phyloP scores from a whole-genome alignment of 2,797 vertebrate genomes.

The Ctenopoma multispine region DNA sequence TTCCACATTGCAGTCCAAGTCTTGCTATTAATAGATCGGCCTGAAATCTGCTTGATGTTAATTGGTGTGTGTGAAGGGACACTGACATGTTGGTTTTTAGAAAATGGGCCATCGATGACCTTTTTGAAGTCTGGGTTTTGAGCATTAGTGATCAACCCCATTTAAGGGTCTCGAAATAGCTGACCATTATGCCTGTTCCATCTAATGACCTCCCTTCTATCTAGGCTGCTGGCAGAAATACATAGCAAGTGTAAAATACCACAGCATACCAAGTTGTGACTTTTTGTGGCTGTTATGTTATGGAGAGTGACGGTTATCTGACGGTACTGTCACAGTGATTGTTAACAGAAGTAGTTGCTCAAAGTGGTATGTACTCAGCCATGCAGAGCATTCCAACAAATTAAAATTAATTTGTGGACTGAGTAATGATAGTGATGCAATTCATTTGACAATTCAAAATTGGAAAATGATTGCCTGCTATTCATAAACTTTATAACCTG shows the following conservation, averaged over 20 bases:
- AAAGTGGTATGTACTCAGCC: slow-evolving; percentile 26
- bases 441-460: slow-evolving; percentile 11
- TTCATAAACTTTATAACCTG: slow-evolving; percentile 19
- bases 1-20: slow-evolving; percentile 49
- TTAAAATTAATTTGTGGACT: slow-evolving; percentile 19
- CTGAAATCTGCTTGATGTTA: slow-evolving; percentile 62
- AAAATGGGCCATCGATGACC: slow-evolving; percentile 64
- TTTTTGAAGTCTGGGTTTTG: slow-evolving; percentile 57
- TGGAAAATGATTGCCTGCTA: slow-evolving; percentile 3
- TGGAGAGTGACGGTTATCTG: slow-evolving; percentile 20
- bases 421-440: slow-evolving; percentile 1
- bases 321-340: slow-evolving; percentile 29
- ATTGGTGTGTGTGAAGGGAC: slow-evolving; percentile 62
- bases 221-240: slow-evolving; percentile 52
- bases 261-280: slow-evolving; percentile 45
- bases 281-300: slow-evolving; percentile 39
- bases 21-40: slow-evolving; percentile 63
- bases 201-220: slow-evolving; percentile 54
- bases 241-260: slow-evolving; percentile 64
- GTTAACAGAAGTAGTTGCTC: slow-evolving; percentile 29
- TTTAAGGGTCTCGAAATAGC: slow-evolving; percentile 71
- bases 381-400: slow-evolving; percentile 34
- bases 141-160: slow-evolving; percentile 58
- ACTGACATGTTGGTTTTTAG: slow-evolving; percentile 56
- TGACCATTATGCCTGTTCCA: slow-evolving; percentile 53